Evolutionary conservation across 1,140 invertebrate genomes (phyloP).

Genomic region (Cyphomyrmex costatus): DNA sequence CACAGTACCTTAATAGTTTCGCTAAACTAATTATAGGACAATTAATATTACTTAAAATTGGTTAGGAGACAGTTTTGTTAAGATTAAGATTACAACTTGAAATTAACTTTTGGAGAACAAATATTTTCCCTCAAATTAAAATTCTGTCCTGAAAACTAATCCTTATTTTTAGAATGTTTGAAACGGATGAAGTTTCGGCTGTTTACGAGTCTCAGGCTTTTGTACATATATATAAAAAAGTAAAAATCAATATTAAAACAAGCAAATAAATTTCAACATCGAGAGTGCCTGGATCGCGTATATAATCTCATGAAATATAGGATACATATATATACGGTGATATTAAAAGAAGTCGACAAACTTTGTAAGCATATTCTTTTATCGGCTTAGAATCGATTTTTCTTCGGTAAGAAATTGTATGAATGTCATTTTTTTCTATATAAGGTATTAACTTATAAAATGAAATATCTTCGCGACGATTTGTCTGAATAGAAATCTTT

Average conservation of each 20-base stretch:
- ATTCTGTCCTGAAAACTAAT: background rate
- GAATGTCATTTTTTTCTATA: background rate
- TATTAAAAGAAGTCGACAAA: constrained; percentile 44
- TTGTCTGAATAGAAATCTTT: background rate
- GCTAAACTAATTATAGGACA: background rate
- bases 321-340: constrained; percentile 19
- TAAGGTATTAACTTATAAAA: background rate
- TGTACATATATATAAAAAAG: background rate
- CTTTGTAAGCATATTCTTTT: constrained; percentile 37
- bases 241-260: constrained; percentile 46
- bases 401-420: background rate
- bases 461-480: background rate
- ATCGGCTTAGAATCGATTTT: constrained; percentile 23
- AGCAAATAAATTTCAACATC: constrained; percentile 42
- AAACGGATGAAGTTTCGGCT: background rate
- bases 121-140: background rate
- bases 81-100: constrained; percentile 8
- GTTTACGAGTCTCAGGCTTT: background rate
- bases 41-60: constrained; percentile 31
- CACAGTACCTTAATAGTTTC: background rate
- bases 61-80: background rate
- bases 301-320: constrained; percentile 51
- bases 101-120: constrained; percentile 4
- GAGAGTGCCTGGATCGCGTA: background rate
- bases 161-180: background rate